Percentiles rank a stretch among this genome's conserved stretches.
Conservation (phyloP, 2,888 invertebrate species). For the Drosophila greeni region DNA sequence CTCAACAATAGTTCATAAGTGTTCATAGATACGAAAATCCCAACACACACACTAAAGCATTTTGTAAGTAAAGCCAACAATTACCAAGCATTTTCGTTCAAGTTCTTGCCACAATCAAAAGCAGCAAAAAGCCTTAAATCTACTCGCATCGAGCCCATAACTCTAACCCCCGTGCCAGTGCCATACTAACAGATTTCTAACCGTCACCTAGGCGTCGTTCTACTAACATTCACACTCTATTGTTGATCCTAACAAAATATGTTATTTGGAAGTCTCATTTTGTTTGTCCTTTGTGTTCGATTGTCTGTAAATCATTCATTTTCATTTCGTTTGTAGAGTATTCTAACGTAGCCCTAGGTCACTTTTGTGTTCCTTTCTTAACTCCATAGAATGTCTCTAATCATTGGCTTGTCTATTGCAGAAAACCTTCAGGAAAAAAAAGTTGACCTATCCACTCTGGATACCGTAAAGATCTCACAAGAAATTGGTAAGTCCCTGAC, state of each 20-base stretch:
- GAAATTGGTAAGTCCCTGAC: slow-evolving; percentile 50
- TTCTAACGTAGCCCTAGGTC: slow-evolving; percentile 55
- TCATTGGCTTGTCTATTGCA: slow-evolving; percentile 49
- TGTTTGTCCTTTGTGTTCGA: slow-evolving; percentile 51
- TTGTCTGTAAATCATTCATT: slow-evolving; percentile 49
- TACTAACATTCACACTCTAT: slow-evolving; percentile 54
- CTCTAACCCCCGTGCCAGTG: slow-evolving; percentile 45
- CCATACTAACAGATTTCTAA: slow-evolving; percentile 53
- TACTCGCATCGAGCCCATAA: slow-evolving; percentile 51
- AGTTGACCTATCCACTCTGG: slow-evolving; percentile 48
- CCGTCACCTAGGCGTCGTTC: slow-evolving; percentile 50
- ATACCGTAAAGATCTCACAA: slow-evolving; percentile 40
- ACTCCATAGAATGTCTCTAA: slow-evolving; percentile 15
- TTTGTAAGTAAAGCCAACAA: slow-evolving; percentile 69
- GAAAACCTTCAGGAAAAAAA: slow-evolving; percentile 62
- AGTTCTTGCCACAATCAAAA: slow-evolving; percentile 45
- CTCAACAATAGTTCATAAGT: slow-evolving; percentile 54
- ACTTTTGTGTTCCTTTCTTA: slow-evolving; percentile 43
- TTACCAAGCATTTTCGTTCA: slow-evolving; percentile 57
- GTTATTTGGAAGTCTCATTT: slow-evolving; percentile 58
- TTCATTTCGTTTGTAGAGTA: slow-evolving; percentile 56
- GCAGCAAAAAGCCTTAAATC: slow-evolving; percentile 56
- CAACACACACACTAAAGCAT: slow-evolving; percentile 58
- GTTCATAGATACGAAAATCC: slow-evolving; percentile 43
- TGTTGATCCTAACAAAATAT: slow-evolving; percentile 55